Evolutionary conservation across 2,113 vertebrate species (phyloP).

Genomic region (Dasyprocta punctata): DNA sequence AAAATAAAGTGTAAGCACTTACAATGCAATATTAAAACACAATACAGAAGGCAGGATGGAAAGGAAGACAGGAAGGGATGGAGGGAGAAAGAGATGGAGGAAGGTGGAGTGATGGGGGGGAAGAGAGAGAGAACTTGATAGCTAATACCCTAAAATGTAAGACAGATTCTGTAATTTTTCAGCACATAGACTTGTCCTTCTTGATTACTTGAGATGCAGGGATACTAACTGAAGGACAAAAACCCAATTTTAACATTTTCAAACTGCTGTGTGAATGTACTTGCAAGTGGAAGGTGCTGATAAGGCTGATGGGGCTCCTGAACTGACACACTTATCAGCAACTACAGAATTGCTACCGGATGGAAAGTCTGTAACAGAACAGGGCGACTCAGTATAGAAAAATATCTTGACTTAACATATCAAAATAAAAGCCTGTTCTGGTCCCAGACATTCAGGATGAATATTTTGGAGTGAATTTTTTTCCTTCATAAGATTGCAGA

Average conservation of each 20-base stretch:
- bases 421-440: neutral
- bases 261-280: neutral
- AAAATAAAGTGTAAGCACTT: neutral
- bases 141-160: neutral
- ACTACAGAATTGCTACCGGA: neutral
- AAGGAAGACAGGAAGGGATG: too few species aligned
- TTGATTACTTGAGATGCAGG: neutral
- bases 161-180: neutral
- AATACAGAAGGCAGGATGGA: neutral
- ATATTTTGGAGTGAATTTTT: neutral
- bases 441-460: neutral
- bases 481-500: neutral
- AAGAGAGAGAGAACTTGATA: neutral
- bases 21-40: neutral
- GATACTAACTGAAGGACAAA: neutral
- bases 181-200: neutral
- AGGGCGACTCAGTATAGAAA: neutral
- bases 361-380: neutral
- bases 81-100: neutral
- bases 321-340: conserved; percentile 56
- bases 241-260: neutral
- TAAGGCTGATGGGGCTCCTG: neutral
- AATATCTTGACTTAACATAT: neutral
- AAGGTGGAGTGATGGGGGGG: neutral
- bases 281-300: neutral